Base-by-base conservation (phyloP, 2,888 invertebrate species). In the Cephus pygmeus region DNA sequence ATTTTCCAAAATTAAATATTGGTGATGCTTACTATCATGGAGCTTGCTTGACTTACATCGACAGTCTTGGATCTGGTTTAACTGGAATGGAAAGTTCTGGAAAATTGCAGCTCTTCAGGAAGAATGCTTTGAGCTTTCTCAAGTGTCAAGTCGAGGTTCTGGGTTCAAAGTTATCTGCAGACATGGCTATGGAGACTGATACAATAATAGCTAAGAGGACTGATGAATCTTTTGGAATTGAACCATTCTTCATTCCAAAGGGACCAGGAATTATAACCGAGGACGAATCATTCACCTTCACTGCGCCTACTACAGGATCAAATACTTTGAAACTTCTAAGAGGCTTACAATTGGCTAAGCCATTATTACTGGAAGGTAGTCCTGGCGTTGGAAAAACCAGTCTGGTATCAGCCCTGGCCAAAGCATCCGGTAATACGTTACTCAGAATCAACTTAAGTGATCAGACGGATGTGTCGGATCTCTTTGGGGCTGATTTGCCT, bases 311-410 rank as follows among this genome's bases (percentile, higher is more conserved):
- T 0, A 96, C 97, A 0, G 94, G 95, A 75, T 92, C 94, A 34
- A 99, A 99, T 92, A 95, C 96, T 0, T 92, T 97, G 80, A 94
- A 98, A 80, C 90, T 99, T 12, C 91, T 99, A 69, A 94, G 99
- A 79, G 98, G 97, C 0, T 92, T 99, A 87, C 97, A 98, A 87
- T 91, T 99, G 79, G 96, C 96, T 81, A 97, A 98, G 90, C 98
- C 99, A 0, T 95, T 99, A 79, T 93, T 99, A 77, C 92, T 99
- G 31, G 99, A 99, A 93, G 99, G 98, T 3, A 97, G 98, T 86
- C 99, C 99, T 4, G 99, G 99, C 3, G 99, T 99, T 33, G 99
- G 99, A 4, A 99, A 99, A 92, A 99, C 99, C 0, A 98, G 98
- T 84, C 93, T 99, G 77, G 97, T 99, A 2, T 95, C 96, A 77